Evolutionary conservation across 2,797 vertebrate genomes (phyloP).

Genomic region (Trematomus bernacchii): DNA sequence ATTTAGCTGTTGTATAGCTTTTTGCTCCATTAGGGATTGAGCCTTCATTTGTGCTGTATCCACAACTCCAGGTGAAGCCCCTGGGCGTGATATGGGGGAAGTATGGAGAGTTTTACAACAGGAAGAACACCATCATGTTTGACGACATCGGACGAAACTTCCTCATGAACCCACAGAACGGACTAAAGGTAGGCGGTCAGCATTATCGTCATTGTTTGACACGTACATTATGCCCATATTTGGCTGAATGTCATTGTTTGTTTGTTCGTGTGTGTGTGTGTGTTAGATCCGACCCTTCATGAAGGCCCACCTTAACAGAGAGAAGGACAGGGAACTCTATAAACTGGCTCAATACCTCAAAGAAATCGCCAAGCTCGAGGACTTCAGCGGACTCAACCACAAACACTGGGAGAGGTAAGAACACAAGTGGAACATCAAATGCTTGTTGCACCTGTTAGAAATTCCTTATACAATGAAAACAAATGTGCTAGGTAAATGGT

Average conservation of each 20-base stretch:
- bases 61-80: conserved; percentile 91
- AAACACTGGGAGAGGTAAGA: conserved; percentile 98
- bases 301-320: conserved; percentile 98
- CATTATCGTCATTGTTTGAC: background rate
- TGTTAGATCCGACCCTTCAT: conserved; percentile 97
- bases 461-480: background rate
- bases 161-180: conserved; percentile 99
- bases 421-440: background rate
- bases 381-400: conserved; percentile 96
- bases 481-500: background rate
- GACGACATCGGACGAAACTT: conserved; percentile 99
- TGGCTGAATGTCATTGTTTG: conserved; percentile 2
- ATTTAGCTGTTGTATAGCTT: background rate
- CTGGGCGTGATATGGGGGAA: conserved; percentile 99
- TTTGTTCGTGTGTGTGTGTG: conserved; percentile 36
- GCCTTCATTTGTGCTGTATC: background rate
- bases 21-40: background rate
- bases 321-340: conserved; percentile 96
- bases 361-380: conserved; percentile 97
- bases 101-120: conserved; percentile 95
- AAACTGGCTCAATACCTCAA: conserved; percentile 98
- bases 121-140: conserved; percentile 99
- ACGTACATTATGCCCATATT: background rate
- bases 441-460: background rate
- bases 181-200: conserved; percentile 90